phyloP scores from a whole-genome alignment of 2,113 vertebrate species.

The Pangasianodon gigas region DNA sequence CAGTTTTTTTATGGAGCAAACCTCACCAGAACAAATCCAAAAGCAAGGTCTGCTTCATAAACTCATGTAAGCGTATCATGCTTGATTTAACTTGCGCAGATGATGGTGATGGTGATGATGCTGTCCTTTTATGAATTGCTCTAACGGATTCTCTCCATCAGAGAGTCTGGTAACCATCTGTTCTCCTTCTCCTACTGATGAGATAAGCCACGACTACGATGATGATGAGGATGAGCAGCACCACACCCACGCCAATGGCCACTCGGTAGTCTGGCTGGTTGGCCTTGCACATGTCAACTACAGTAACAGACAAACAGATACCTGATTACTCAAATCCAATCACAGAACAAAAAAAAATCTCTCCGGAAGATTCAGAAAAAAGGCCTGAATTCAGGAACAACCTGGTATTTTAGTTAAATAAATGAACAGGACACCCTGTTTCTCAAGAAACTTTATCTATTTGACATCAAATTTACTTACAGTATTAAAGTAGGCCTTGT shows the following conservation, averaged over 20 bases:
- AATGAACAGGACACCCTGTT: too few species aligned
- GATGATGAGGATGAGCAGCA: slow-evolving; percentile 75
- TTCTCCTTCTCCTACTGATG: slow-evolving; percentile 66
- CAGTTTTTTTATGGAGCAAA: slow-evolving; percentile 10
- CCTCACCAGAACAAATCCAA: not conserved
- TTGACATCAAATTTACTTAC: too few species aligned
- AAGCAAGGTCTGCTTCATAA: not conserved
- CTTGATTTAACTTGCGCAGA: not conserved
- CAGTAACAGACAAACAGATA: slow-evolving; percentile 14
- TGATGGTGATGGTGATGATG: not conserved
- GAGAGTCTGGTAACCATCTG: slow-evolving; percentile 77
- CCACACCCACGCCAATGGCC: slow-evolving; percentile 77
- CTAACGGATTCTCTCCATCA: slow-evolving; percentile 57
- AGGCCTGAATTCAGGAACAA: not conserved
- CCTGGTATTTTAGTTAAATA: not conserved
- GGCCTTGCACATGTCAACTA: slow-evolving; percentile 70
- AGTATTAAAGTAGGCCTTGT: too few species aligned
- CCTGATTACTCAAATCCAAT: not conserved
- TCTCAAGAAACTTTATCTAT: not conserved
- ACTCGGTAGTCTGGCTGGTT: slow-evolving; percentile 64
- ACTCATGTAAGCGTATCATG: not conserved
- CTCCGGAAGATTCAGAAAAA: not conserved
- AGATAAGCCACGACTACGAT: slow-evolving; percentile 77
- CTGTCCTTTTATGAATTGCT: not conserved
- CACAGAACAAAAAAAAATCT: not conserved